Evolutionary conservation across 2,797 vertebrate species (phyloP).

Genomic region (Carduelis carduelis): DNA sequence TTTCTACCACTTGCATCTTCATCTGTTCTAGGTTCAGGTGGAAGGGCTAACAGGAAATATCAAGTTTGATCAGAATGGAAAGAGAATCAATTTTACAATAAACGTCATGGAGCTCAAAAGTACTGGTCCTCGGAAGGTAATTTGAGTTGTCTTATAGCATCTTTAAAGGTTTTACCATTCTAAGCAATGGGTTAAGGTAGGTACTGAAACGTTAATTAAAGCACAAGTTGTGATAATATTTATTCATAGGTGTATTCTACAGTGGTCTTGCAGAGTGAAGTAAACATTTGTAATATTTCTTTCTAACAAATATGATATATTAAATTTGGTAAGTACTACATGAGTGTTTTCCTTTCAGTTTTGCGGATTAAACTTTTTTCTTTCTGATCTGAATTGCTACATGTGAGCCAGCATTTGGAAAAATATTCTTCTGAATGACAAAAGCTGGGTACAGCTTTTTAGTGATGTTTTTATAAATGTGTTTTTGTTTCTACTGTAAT

Average conservation of each 20-base stretch:
- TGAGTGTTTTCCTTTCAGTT: neutral
- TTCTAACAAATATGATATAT: neutral
- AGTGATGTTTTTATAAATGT: neutral
- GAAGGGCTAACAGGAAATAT: constrained; percentile 97
- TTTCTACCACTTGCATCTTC: constrained; percentile 8
- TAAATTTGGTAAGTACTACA: constrained; percentile 1
- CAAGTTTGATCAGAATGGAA: constrained; percentile 98
- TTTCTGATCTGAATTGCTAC: neutral
- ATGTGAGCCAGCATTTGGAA: neutral
- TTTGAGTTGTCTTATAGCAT: constrained; percentile 33
- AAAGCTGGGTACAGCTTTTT: neutral
- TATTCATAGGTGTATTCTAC: neutral
- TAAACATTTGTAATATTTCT: neutral
- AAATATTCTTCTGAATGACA: neutral
- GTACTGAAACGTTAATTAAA: neutral
- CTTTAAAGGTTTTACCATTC: neutral
- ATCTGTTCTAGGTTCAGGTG: constrained; percentile 85
- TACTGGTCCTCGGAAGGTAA: constrained; percentile 95
- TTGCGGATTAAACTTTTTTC: neutral
- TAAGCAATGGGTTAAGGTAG: neutral
- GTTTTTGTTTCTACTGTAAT: neutral
- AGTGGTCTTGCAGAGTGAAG: neutral
- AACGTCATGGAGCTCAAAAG: constrained; percentile 98
- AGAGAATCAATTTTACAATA: constrained; percentile 96
- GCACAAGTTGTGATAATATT: neutral